Evolutionary conservation across 2,888 invertebrate species (phyloP), one percentile per base, ranked within the genome.

Genomic region (Tanypteryx hageni): DNA sequence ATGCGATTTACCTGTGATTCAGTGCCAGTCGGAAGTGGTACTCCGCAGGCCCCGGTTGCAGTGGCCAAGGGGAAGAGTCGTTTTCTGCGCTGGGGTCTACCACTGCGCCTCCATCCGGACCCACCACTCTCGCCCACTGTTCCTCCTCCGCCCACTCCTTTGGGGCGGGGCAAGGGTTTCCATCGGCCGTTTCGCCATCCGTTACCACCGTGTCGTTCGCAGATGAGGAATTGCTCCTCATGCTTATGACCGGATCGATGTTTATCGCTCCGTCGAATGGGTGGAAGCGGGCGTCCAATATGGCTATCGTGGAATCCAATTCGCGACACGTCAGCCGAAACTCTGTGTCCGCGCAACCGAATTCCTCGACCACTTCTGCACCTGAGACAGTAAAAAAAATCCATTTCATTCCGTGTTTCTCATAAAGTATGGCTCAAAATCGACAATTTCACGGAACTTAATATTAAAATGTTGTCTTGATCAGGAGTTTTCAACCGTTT

Each of bases 301-400:
- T 95, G 76, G 96, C 97, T 93, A 97, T 96, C 94, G 96, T 96
- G 4, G 96, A 96, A 94, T 96, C 96, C 93, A 97, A 94, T 93
- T 96, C 96, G 59, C 96, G 96, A 94, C 97, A 97, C 8, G 96
- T 97, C 85, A 97, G 95, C 44, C 96, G 95, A 94, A 97, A 96
- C 94, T 96, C 96, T 94, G 95, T 96, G 94, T 96, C 96, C 94
- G 96, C 95, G 94, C 97, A 97, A 94, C 96, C 96, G 94, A 96
- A 96, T 94, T 96, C 96, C 94, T 96, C 96, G 92, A 97, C 97
- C 93, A 96, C 96, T 96, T 97, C 97, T 97, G 96, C 10, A 96
- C 76, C 76, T 76, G 14, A 22, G 22, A 27, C 11, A 76, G 27
- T 27, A 22, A 27, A 76, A 76, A 27, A 16, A 10, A 4, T 18